These are phyloP conservation scores for Platalea minor DNA, from an alignment of 2,797 vertebrate genomes.

Conservation along the genomic window DNA sequence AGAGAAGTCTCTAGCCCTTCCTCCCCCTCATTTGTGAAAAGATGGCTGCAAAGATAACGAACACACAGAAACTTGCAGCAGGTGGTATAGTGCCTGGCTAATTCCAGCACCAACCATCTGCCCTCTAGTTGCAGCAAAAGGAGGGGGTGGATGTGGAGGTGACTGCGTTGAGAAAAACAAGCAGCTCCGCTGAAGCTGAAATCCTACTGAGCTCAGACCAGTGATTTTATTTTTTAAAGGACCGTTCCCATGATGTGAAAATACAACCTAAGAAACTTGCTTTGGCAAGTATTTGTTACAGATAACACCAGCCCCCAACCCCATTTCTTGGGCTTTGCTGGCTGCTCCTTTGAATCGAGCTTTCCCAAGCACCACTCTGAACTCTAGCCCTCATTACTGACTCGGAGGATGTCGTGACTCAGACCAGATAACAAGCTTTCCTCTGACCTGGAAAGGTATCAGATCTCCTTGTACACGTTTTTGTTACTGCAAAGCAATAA, in stretches of 20 bases:
- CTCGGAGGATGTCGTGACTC: not conserved
- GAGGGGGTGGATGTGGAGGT: not conserved
- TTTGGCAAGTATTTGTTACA: not conserved
- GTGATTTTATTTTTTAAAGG: not conserved
- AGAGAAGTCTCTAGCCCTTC: not conserved
- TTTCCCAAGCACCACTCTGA: not conserved
- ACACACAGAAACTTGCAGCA: not conserved
- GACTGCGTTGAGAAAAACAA: constrained; percentile 16
- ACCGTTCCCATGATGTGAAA: not conserved
- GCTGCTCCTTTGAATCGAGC: rapidly evolving
- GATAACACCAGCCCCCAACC: not conserved
- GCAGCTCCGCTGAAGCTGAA: not conserved
- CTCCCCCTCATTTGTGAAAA: not conserved
- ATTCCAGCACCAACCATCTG: constrained; percentile 3
- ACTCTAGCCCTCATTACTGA: not conserved
- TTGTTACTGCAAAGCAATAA: not conserved
- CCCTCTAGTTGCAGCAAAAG: not conserved
- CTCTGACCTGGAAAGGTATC: not conserved
- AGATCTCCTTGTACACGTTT: not conserved
- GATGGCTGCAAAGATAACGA: not conserved
- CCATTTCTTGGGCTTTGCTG: not conserved
- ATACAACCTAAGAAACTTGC: not conserved
- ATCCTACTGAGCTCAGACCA: not conserved
- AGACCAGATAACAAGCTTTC: not conserved
- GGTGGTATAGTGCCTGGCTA: not conserved